These are phyloP conservation scores for Oedothorax gibbosus DNA, from an alignment of 1,140 invertebrate species.

Conservation along the genomic window DNA sequence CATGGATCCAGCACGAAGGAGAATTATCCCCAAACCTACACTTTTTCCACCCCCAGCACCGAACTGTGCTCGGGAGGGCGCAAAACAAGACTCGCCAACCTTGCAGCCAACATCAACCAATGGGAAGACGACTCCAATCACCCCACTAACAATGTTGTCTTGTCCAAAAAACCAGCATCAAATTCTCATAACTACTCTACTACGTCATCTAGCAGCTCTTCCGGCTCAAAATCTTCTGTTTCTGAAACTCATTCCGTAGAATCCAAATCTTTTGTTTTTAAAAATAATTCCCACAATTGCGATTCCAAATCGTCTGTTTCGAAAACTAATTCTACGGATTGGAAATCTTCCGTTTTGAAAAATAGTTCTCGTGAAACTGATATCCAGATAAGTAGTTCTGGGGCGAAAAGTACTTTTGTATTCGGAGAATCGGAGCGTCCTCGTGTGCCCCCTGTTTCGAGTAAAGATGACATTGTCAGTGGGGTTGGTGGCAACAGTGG, in stretches of 20 bases:
- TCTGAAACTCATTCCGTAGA: constrained; percentile 38
- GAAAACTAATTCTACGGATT: not conserved
- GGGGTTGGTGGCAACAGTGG: not conserved
- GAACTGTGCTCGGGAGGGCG: constrained; percentile 17
- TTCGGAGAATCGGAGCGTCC: not conserved
- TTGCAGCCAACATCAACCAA: constrained; percentile 51
- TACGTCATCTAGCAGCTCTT: not conserved
- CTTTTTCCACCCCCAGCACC: constrained; percentile 41
- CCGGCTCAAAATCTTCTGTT: constrained; percentile 11
- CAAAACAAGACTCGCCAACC: constrained; percentile 15
- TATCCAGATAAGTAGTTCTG: not conserved
- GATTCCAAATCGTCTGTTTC: not conserved
- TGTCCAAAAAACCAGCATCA: not conserved
- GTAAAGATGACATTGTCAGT: not conserved
- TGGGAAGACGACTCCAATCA: constrained; percentile 52
- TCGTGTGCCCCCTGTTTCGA: not conserved
- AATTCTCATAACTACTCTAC: not conserved
- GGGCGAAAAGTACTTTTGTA: no score
- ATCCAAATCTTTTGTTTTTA: not conserved
- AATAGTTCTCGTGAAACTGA: not conserved
- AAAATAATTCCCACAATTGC: not conserved
- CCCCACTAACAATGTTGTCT: constrained; percentile 11
- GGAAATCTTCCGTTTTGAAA: not conserved
- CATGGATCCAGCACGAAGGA: not conserved
- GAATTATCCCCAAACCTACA: constrained; percentile 16